These are phyloP conservation scores for Thyatira batis DNA, from an alignment of 2,888 invertebrate genomes.

Conservation along the genomic window DNA sequence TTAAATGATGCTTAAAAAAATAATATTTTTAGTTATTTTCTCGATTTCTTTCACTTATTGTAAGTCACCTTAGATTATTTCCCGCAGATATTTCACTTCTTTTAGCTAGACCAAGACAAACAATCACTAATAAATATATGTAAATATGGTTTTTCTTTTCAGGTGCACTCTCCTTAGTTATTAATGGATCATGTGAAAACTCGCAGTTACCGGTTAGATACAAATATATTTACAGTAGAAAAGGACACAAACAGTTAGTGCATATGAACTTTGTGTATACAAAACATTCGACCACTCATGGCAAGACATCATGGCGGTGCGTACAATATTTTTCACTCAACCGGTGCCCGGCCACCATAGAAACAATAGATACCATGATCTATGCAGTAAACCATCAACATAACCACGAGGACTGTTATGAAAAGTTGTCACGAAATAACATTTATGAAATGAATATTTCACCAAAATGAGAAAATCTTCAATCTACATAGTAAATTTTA, in stretches of 20 bases:
- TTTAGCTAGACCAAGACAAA: too few species aligned
- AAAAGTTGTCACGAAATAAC: conserved; percentile 71
- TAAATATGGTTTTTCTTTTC: conserved; percentile 39
- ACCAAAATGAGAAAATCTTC: conserved; percentile 48
- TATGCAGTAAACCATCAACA: conserved; percentile 77
- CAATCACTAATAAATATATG: background rate
- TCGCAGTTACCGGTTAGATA: conserved; percentile 68
- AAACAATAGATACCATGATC: conserved; percentile 76
- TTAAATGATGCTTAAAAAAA: conserved; percentile 39
- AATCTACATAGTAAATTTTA: conserved; percentile 38
- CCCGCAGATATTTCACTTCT: too few species aligned
- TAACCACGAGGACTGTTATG: conserved; percentile 76
- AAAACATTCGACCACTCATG: conserved; percentile 78
- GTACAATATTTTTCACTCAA: conserved; percentile 80
- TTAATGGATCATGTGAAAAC: conserved; percentile 66
- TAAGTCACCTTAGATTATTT: too few species aligned
- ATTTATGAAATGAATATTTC: conserved; percentile 76
- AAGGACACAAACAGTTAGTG: conserved; percentile 79
- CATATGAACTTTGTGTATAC: conserved; percentile 80
- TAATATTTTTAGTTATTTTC: conserved; percentile 11
- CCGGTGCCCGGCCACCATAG: conserved; percentile 77
- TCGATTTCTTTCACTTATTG: background rate
- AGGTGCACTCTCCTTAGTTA: conserved; percentile 75
- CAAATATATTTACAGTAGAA: conserved; percentile 79
- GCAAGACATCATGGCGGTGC: conserved; percentile 79